Base-by-base conservation (phyloP, 2,797 vertebrate genomes). In the Mus spretus region DNA sequence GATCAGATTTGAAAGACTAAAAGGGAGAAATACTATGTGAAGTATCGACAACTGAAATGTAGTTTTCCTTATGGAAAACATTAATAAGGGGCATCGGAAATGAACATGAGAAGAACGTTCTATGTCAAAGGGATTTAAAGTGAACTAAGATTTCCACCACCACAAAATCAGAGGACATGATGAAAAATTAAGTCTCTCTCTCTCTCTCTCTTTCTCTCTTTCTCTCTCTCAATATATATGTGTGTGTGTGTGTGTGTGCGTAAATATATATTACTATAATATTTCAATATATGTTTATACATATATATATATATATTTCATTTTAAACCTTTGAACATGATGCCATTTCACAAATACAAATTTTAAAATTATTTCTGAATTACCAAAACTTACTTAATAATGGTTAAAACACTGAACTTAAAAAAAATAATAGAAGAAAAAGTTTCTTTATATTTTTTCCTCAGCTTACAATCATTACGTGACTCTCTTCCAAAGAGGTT, bases 1-100 rank as follows among this genome's bases (percentile, higher is more conserved):
- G 40, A 67, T 78, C 11, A 94, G 59, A 3, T 65, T 95, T 91
- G 59, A 12, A 90, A 90, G 70, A 81, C 77, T 89, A 95, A 44
- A 92, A 65, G 31, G 11, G 1, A 53, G 61, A 20, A 75, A 28
- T n/a, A 40, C 34, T 2, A 94, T 31, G 0, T 37, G 34, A 83
- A 78, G 0, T 57, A 3, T 47, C 26, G 78, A 3, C 1, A 77
- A 79, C 15, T 47, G 44, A 22, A 2, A 3, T 20, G 3, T 6
- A 50, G 6, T 37, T 84, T 94, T 92, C 10, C n/a, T 94, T 28
- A 93, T 4, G 2, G 37, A 92, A 80, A 84, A 40, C 14, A 44
- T 77, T 67, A 12, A 17, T 77, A 80, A 59, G 11, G 4, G 44
- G 28, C 1, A 5, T 55, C 17, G 1, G 7, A 86, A 63, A 17